Evolutionary conservation across 2,797 vertebrate species (phyloP), one percentile per base, ranked within the genome.

Genomic region (Alcedo quadribrachys): DNA sequence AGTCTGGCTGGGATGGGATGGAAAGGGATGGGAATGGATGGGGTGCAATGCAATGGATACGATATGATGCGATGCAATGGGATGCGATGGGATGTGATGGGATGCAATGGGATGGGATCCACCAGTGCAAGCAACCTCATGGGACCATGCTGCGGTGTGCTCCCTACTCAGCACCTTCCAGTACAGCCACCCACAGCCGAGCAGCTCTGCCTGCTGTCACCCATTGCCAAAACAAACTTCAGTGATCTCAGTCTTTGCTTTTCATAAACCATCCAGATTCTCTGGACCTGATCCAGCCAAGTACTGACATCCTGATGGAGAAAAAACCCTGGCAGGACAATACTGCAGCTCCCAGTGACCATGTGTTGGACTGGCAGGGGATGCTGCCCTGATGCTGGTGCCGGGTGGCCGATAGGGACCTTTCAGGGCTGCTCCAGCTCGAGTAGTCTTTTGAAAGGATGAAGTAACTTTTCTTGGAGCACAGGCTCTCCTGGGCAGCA

Each of bases 381-480:
- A 3, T 22, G 69, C 45, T 43, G 61, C 63, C 35, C 48, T 3
- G 19, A 13, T 1, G 8, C 70, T 2, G 2, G 66, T 6, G 2
- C 70, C 1, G 2, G 46, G 73, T 4, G 1, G 57, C 33, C 61
- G 68, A 15, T 30, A 57, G 6, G 87, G 71, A 86, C 35, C 61
- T 76, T 69, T 51, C 81, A 32, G 48, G 40, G 61, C 65, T 85
- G 71, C 81, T 93, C 79, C 80, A 21, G 19, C 83, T 32, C 43
- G 0, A 43, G 51, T 71, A 66, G 32, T 15, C 53, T 27, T 28
- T 68, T 43, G 43, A 80, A 50, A 75, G 76, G 62, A 62, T 84
- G 80, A 84, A 89, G 80, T 73, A 60, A 81, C 48, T 58, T n/a
- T 45, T 51, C 67, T 87, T 79, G 87, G 87, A 91, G 76, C 70